Conservation (phyloP, 2,113 vertebrate species). For the Egretta garzetta region DNA sequence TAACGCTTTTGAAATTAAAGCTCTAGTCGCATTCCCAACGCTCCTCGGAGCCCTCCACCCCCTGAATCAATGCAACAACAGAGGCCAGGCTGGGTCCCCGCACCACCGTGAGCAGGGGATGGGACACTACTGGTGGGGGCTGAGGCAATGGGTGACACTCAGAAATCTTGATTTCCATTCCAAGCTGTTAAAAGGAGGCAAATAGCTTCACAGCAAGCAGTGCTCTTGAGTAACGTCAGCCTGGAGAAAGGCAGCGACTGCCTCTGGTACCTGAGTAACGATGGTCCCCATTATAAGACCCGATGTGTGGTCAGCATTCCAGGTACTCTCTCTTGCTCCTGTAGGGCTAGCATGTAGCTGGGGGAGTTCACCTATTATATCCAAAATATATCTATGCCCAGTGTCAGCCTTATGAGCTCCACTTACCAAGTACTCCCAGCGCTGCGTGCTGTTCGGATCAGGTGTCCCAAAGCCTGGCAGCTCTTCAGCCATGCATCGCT, state of each 20-base stretch:
- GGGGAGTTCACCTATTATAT: not conserved
- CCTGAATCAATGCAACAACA: rapidly evolving
- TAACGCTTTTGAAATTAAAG: not conserved
- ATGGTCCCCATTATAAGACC: rapidly evolving
- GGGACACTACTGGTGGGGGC: rapidly evolving
- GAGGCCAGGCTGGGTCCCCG: no score
- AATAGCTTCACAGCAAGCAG: not conserved
- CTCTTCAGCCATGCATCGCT: rapidly evolving
- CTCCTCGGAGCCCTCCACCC: not conserved
- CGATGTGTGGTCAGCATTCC: not conserved
- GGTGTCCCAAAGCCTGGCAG: rapidly evolving
- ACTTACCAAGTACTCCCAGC: not conserved
- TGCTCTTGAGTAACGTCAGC: not conserved
- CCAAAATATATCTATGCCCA: not conserved
- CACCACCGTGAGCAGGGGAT: rapidly evolving
- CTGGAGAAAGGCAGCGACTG: not conserved
- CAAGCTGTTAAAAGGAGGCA: not conserved
- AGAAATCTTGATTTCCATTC: not conserved
- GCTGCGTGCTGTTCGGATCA: rapidly evolving
- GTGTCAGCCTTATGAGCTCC: not conserved
- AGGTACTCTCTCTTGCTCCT: not conserved
- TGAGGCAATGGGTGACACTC: not conserved
- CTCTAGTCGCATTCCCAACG: not conserved
- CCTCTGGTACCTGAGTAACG: not conserved
- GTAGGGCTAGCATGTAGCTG: not conserved